Evolutionary conservation across 2,888 invertebrate species (phyloP).

Genomic region (Macroteleia sp.): DNA sequence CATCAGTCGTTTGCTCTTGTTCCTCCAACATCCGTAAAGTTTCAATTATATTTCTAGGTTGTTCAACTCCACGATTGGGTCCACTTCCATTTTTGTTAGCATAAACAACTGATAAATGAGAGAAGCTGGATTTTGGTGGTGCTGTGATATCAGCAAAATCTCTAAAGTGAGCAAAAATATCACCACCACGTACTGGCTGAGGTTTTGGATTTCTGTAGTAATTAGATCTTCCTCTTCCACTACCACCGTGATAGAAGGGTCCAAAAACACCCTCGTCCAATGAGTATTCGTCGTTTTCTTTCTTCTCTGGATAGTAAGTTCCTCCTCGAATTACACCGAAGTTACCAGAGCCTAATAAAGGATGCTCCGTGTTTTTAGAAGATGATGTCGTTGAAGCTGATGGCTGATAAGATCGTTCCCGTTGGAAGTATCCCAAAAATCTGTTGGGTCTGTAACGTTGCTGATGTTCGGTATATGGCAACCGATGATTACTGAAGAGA

Average conservation of each 20-base stretch:
- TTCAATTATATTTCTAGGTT: constrained; percentile 93
- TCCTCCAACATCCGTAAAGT: constrained; percentile 90
- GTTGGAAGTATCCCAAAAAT: constrained; percentile 80
- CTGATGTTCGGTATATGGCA: constrained; percentile 86
- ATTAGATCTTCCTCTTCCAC: constrained; percentile 90
- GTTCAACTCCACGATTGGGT: constrained; percentile 85
- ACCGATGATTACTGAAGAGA: constrained; percentile 87
- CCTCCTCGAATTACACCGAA: constrained; percentile 94
- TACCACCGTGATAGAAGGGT: constrained; percentile 87
- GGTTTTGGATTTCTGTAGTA: constrained; percentile 89
- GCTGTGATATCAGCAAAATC: constrained; percentile 96
- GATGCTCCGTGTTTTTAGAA: constrained; percentile 85
- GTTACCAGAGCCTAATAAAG: constrained; percentile 88
- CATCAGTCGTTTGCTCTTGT: constrained; percentile 78
- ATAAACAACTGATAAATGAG: constrained; percentile 93
- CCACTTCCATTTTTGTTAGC: constrained; percentile 91
- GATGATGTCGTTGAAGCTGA: constrained; percentile 69
- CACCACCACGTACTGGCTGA: constrained; percentile 88
- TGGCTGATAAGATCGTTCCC: constrained; percentile 75
- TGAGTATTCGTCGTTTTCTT: constrained; percentile 88
- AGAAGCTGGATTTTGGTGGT: constrained; percentile 91
- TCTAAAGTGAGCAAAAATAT: constrained; percentile 94
- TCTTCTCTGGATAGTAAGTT: constrained; percentile 89
- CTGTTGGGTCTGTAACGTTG: constrained; percentile 80
- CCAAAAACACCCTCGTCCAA: constrained; percentile 86